Evolutionary conservation across 2,797 vertebrate species (phyloP).

Genomic region (Alca torda): DNA sequence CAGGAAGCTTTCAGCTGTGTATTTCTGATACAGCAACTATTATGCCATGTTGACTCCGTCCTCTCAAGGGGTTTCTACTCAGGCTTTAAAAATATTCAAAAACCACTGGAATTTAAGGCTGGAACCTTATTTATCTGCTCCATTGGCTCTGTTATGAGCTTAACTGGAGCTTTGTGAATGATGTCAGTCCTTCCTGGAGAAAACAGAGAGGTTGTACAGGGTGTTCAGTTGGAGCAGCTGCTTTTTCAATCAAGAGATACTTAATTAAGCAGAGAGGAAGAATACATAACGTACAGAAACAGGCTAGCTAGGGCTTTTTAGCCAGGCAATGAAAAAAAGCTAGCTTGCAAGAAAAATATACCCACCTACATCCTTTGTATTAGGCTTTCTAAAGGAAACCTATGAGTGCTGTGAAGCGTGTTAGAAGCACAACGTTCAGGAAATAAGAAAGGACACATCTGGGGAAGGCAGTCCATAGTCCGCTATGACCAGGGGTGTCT

Average conservation of each 20-base stretch:
- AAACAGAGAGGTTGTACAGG: neutral
- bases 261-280: slow-evolving; percentile 27
- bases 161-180: neutral
- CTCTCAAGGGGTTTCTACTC: neutral
- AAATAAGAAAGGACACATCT: neutral
- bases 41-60: neutral
- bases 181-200: slow-evolving; percentile 4
- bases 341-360: neutral
- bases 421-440: neutral
- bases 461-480: neutral
- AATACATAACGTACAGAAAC: neutral
- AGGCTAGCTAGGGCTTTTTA: neutral
- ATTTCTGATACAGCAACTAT: neutral
- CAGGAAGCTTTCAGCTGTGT: neutral
- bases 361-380: neutral
- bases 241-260: slow-evolving; percentile 29
- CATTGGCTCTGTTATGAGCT: neutral
- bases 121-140: neutral
- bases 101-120: neutral
- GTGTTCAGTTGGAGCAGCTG: slow-evolving; percentile 15
- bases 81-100: neutral
- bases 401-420: neutral
- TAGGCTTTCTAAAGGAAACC: neutral
- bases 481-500: neutral
- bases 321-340: neutral